phyloP scores from a whole-genome alignment of 2,888 invertebrate genomes.

The Harpagoxenus sublaevis region DNA sequence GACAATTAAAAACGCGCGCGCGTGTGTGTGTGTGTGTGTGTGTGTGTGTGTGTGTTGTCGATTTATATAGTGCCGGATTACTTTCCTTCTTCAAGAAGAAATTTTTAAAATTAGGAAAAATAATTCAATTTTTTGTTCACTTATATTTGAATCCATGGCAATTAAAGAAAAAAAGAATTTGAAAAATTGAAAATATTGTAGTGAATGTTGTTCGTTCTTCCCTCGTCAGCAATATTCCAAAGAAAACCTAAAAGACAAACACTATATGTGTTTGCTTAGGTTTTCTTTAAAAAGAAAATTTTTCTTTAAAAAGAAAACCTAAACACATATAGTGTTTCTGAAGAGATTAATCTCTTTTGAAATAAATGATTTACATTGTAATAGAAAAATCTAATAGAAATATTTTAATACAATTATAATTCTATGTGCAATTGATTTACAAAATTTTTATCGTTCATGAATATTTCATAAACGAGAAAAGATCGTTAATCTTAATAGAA shows the following conservation, averaged over 20 bases:
- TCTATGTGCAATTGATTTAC: background rate
- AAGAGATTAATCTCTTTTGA: background rate
- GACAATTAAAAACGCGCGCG: background rate
- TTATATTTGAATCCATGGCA: too few relatives aligned
- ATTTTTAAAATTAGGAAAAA: too few relatives aligned
- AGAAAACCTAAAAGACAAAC: background rate
- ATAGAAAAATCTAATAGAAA: background rate
- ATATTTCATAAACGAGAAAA: background rate
- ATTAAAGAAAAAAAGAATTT: too few relatives aligned
- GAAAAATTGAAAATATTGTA: background rate
- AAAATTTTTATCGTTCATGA: background rate
- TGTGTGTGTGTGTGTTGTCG: too few relatives aligned
- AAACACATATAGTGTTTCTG: background rate
- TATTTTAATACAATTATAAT: background rate
- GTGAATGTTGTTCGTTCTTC: background rate
- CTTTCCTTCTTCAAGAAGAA: too few relatives aligned
- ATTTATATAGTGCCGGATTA: too few relatives aligned
- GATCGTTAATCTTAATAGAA: background rate
- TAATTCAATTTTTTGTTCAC: too few relatives aligned
- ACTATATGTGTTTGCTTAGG: too few relatives aligned
- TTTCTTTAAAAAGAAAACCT: background rate
- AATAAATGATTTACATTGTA: too few relatives aligned
- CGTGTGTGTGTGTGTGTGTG: too few relatives aligned
- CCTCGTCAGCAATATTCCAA: too few relatives aligned
- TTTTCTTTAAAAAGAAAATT: too few relatives aligned